Conservation (phyloP, 2,888 invertebrate species). For the Folsomia manolachei region DNA sequence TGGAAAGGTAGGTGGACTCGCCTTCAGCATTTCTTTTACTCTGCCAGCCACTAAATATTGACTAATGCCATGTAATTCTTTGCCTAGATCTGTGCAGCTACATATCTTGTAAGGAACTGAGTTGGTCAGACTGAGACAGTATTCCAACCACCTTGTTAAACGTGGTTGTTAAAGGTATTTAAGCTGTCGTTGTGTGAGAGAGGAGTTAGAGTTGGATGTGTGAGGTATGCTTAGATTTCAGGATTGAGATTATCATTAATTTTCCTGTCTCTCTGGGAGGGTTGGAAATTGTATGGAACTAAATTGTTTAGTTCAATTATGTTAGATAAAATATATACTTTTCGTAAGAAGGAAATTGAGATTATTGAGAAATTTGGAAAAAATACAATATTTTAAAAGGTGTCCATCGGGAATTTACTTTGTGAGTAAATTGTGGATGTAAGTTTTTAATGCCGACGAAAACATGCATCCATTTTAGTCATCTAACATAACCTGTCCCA, state of each 20-base stretch:
- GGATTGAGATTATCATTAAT: background rate
- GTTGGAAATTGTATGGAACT: no score
- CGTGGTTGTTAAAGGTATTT: background rate
- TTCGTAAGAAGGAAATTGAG: background rate
- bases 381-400: background rate
- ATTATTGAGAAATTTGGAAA: background rate
- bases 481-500: no score
- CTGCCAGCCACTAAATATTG: background rate
- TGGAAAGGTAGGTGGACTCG: constrained; percentile 22
- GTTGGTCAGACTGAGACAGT: no score
- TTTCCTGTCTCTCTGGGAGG: background rate
- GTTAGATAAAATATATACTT: background rate
- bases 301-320: background rate
- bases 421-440: no score
- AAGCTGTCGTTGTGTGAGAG: background rate
- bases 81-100: background rate
- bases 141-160: background rate
- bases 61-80: background rate
- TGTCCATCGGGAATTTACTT: no score
- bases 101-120: no score
- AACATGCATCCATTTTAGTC: no score
- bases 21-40: constrained; percentile 4
- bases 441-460: no score
- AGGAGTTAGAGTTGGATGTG: background rate
- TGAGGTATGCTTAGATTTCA: background rate